Conservation (phyloP, 1,140 invertebrate species). For the Magallana angulata region DNA sequence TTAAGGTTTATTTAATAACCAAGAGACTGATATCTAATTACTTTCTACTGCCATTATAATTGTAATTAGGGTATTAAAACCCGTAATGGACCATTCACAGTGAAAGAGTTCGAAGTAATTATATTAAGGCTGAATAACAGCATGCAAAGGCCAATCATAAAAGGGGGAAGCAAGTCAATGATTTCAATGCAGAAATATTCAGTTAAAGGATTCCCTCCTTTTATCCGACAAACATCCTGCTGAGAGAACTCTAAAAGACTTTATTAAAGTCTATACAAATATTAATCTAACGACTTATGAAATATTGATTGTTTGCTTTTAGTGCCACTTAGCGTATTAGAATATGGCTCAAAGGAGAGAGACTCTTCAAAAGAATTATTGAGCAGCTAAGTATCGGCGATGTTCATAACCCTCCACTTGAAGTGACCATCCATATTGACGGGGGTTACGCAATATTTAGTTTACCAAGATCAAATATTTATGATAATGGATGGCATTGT, state of each 20-base stretch:
- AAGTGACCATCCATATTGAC: constrained; percentile 16
- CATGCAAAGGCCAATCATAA: no score
- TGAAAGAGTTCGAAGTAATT: no score
- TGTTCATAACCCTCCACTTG: background rate
- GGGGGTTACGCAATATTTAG: background rate
- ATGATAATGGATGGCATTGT: background rate
- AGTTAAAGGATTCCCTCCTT: background rate
- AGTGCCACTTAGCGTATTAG: background rate
- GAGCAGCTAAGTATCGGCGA: background rate
- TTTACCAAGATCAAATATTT: constrained; percentile 17
- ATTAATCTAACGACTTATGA: constrained; percentile 24
- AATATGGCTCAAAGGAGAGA: background rate
- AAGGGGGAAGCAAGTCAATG: background rate
- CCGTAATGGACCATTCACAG: no score
- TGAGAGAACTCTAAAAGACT: background rate
- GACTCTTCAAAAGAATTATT: background rate
- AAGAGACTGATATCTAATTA: no score
- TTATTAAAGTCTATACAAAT: constrained; percentile 25
- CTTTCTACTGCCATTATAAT: no score
- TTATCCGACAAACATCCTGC: background rate
- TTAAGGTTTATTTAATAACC: no score
- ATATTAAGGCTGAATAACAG: no score
- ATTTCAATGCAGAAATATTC: background rate
- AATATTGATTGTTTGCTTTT: background rate
- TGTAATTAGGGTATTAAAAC: no score